Base-by-base conservation (phyloP, 2,113 vertebrate genomes). In the Peromyscus leucopus region DNA sequence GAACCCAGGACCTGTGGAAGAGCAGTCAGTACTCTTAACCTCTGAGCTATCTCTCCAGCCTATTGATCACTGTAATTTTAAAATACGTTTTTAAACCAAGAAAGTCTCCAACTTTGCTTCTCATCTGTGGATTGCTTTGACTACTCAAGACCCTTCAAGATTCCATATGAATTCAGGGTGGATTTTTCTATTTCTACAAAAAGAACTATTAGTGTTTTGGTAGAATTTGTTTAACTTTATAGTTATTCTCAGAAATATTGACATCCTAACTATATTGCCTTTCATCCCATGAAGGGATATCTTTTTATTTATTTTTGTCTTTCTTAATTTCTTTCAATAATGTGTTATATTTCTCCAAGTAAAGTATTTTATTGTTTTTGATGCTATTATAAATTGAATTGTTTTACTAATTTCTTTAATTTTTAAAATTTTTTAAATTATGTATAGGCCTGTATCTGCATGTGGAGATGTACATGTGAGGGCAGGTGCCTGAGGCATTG, bases 241-340 rank as follows among this genome's bases (percentile, higher is more conserved):
- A 88, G 57, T 88, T 91, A 17, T 59, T 89, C 61, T 92, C 33
- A 48, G 22, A 17, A 39, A 2, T 65, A 75, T 31, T 74, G 12
- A 76, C 48, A 89, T 36, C 19, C 39, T 92, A 94, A 82, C 57
- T 76, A 39, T 57, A 89, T 65, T 72, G 51, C 46, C 61, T 95
- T 85, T 85, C 55, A 76, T n/a, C 59, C 42, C 26, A 71, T 67
- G 33, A 89, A 78, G 19, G 39, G 31, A 65, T 69, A 69, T 92
- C 28, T 31, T 87, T 87, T 67, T 51, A 94, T 75, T 76, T 89
- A 51, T 51, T 76, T 89, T 67, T 92, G 69, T 76, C 22, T 86
- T 57, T 57, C 39, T 90, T 59, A 33, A 76, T 92, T 76, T 92
- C 59, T 75, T 92, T 84, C 5, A 69, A 65, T 61, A 88, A 65